These are phyloP conservation scores for Nylanderia fulva DNA, from an alignment of 1,140 invertebrate genomes.

Conservation along the genomic window DNA sequence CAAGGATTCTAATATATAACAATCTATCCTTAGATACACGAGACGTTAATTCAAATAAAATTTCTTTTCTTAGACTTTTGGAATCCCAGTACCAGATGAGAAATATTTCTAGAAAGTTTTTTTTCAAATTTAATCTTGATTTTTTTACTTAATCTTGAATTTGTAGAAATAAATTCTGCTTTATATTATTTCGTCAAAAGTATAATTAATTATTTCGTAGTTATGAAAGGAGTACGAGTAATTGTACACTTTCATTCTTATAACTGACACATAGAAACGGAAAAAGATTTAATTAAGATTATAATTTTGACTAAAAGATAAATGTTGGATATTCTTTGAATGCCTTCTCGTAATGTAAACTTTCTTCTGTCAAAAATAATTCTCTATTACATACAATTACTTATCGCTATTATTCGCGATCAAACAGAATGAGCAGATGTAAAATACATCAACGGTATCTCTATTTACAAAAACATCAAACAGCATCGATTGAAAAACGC, in stretches of 20 bases:
- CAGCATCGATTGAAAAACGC: slow-evolving; percentile 44
- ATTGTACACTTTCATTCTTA: background rate
- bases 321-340: slow-evolving; percentile 10
- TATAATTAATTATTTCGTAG: background rate
- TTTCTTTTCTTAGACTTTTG: background rate
- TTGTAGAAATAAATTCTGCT: background rate
- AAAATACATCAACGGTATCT: slow-evolving; percentile 28
- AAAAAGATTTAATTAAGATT: background rate
- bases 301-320: slow-evolving; percentile 21
- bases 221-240: background rate
- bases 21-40: slow-evolving; percentile 4
- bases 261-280: background rate
- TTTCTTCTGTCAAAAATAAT: background rate
- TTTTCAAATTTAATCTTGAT: background rate
- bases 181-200: background rate
- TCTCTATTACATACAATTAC: slow-evolving; percentile 18
- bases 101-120: background rate
- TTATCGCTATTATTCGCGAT: slow-evolving; percentile 11
- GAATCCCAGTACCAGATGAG: background rate
- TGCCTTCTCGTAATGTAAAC: background rate
- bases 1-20: background rate
- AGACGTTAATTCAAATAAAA: background rate
- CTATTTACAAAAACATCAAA: slow-evolving; percentile 44
- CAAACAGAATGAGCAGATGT: background rate
- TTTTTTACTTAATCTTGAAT: background rate